Base-by-base conservation (phyloP, 2,797 vertebrate species). In the Staurois parvus region DNA sequence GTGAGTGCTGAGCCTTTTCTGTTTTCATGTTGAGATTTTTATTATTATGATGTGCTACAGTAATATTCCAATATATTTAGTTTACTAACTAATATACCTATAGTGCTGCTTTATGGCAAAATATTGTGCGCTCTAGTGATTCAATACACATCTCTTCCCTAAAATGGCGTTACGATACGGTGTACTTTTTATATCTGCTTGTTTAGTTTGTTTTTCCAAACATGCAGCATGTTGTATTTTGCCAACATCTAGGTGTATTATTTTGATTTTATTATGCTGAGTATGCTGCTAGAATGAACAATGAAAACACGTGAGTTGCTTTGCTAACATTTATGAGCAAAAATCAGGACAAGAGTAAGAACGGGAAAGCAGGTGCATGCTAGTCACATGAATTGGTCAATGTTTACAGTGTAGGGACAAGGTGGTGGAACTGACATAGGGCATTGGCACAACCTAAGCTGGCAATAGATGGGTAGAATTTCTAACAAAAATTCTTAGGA, bases 1-100 rank as follows among this genome's bases (percentile, higher is more conserved):
- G 28, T 10, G 37, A 37, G 2, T 59, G 52, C 19, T 59, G 52
- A 59, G 52, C 52, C 52, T 24, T 7, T 59, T 59, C 45, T 80
- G 30, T 8, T 70, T 52, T 10, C 3, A 40, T 72, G 26, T 37
- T 26, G 8, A 15, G 32, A 34, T 70, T 26, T 24, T 56, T 56
- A 32, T 52, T 4, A 17, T 34, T 59, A 34, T 37, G 21, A 32
- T 34, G 30, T 15, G 34, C 40, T 24, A 1, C n/a, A n/a, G n/a
- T n/a, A n/a, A n/a, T n/a, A 32, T 59, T 76, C 21, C 52, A 28
- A 70, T n/a, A 9, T 9, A 29, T 40, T 69, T 12, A 19, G 12
- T 70, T 59, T 32, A n/a, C 37, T 24, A 45, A 34, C 66, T 45
- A 67, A 80, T 69, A 67, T 56, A 37, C 79, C 52, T 37, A 69